Conservation (phyloP, 2,888 invertebrate genomes). For the Trachelus troglodyta region DNA sequence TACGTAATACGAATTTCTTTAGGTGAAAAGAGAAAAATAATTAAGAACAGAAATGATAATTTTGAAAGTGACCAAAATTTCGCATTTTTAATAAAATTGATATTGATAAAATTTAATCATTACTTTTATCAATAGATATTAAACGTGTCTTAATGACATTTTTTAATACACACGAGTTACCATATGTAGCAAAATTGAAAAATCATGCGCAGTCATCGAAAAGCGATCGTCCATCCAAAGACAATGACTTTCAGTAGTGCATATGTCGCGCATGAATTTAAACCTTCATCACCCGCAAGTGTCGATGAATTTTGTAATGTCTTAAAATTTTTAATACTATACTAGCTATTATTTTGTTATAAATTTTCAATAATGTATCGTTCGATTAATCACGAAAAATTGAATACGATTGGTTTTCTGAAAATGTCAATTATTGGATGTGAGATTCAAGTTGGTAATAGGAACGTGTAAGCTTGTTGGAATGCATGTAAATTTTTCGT, state of each 20-base stretch:
- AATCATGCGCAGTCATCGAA: not conserved
- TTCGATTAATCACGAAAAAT: not conserved
- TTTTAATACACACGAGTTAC: not conserved
- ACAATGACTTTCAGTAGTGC: not conserved
- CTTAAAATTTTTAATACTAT: not conserved
- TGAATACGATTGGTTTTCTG: not conserved
- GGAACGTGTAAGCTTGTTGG: not conserved
- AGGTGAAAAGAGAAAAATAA: not conserved
- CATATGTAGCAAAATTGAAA: not conserved
- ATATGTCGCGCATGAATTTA: not conserved
- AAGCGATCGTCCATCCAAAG: not conserved
- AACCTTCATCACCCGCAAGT: not conserved
- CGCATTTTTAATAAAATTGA: not conserved
- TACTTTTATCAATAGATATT: not conserved
- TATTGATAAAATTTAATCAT: not conserved
- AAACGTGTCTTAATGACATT: not conserved
- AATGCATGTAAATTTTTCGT: not conserved
- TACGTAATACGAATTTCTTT: not conserved
- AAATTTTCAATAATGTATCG: not conserved
- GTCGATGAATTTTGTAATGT: not conserved
- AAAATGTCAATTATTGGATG: not conserved
- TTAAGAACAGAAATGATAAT: slow-evolving; percentile 6
- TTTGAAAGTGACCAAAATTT: not conserved
- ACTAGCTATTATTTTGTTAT: not conserved
- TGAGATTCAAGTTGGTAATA: not conserved